phyloP scores from a whole-genome alignment of 2,797 vertebrate species.

The Epinephelus awoara region DNA sequence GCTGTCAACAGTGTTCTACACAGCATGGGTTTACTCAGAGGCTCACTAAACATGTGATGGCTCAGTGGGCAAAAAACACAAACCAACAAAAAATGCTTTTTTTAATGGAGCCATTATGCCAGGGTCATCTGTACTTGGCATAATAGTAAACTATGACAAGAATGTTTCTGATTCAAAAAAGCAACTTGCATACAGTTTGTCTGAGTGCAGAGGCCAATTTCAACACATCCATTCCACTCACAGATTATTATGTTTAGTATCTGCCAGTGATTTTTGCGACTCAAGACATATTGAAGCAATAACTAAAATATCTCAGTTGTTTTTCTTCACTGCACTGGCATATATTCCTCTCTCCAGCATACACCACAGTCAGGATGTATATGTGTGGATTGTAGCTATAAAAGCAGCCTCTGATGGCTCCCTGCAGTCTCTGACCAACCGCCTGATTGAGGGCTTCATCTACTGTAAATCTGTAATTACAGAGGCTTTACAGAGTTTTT shows the following conservation, averaged over 20 bases:
- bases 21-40: neutral
- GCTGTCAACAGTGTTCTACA: neutral
- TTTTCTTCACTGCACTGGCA: conserved; percentile 29
- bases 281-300: conserved; percentile 53
- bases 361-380: neutral
- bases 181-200: neutral
- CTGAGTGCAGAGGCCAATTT: conserved; percentile 8
- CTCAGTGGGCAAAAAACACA: neutral
- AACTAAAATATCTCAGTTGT: conserved; percentile 41
- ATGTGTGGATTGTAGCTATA: conserved; percentile 7
- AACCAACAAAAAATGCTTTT: neutral
- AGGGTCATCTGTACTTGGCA: neutral
- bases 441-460: conserved; percentile 43
- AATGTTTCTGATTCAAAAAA: conserved; percentile 6
- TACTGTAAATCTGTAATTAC: conserved; percentile 47
- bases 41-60: neutral
- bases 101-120: neutral
- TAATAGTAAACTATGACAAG: neutral
- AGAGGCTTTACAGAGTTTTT: conserved; percentile 17
- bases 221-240: conserved; percentile 38
- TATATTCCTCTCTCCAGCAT: neutral
- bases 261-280: conserved; percentile 27
- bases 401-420: neutral
- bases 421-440: conserved; percentile 7
- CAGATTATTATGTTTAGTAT: conserved; percentile 34